Conservation (phyloP, 2,888 invertebrate species). For the Tyria jacobaeae region DNA sequence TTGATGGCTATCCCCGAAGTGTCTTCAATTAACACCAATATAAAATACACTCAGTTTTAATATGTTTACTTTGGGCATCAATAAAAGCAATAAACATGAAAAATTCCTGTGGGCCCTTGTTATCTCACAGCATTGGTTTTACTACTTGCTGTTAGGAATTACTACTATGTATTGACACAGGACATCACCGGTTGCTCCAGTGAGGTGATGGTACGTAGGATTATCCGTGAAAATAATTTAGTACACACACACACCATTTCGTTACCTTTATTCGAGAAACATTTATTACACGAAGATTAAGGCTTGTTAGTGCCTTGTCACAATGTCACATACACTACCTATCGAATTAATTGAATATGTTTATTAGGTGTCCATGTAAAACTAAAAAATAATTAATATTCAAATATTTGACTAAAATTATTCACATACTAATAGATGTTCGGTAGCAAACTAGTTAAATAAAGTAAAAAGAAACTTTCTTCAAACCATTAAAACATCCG, state of each 20-base stretch:
- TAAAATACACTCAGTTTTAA: conserved; percentile 47
- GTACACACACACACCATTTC: too few species aligned
- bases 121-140: conserved; percentile 25
- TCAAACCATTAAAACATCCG: conserved; percentile 33
- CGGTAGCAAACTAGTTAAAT: conserved; percentile 34
- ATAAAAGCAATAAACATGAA: conserved; percentile 48
- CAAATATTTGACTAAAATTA: conserved; percentile 6
- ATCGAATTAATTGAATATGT: not conserved
- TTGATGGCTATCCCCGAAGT: conserved; percentile 26
- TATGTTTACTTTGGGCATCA: conserved; percentile 48
- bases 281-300: not conserved
- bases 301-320: not conserved
- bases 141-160: conserved; percentile 10
- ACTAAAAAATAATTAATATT: conserved; percentile 1
- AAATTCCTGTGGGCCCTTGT: conserved; percentile 30
- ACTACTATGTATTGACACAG: conserved; percentile 5
- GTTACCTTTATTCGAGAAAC: not conserved
- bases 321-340: not conserved
- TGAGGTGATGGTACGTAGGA: too few species aligned
- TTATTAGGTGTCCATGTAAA: conserved; percentile 7
- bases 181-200: too few species aligned
- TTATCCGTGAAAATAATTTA: too few species aligned
- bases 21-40: conserved; percentile 50
- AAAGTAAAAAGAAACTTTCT: conserved; percentile 34
- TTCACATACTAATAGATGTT: conserved; percentile 12